Evolutionary conservation across 2,113 vertebrate species (phyloP).

Genomic region (Thryonomys swinderianus): DNA sequence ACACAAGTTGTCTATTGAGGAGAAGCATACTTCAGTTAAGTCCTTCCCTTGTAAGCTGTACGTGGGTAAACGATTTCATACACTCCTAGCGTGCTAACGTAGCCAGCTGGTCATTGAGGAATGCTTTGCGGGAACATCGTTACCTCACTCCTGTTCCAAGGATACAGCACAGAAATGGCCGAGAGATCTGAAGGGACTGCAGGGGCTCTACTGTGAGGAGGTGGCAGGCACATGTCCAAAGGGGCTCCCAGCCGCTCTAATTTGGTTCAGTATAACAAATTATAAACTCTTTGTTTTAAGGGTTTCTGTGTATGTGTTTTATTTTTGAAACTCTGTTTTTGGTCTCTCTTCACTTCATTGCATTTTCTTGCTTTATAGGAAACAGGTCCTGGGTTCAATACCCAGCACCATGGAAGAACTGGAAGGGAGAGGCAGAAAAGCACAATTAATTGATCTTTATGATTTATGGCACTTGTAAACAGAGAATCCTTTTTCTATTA

Average conservation of each 20-base stretch:
- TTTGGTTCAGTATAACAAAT: not conserved
- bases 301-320: not conserved
- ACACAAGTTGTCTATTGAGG: not conserved
- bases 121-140: not conserved
- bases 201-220: not conserved
- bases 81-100: not conserved
- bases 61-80: not conserved
- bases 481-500: not conserved
- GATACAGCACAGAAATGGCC: not conserved
- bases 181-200: not conserved
- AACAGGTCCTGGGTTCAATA: not conserved
- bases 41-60: not conserved
- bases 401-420: not conserved
- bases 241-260: not conserved
- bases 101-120: not conserved
- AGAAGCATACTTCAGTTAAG: not conserved
- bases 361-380: constrained; percentile 10
- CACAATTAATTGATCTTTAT: not conserved
- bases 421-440: not conserved
- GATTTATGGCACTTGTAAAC: not conserved
- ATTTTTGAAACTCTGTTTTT: constrained; percentile 7
- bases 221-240: not conserved
- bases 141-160: not conserved
- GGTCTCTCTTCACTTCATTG: not conserved
- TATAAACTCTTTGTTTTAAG: not conserved